Conservation (phyloP, 2,113 vertebrate species). For the Channa argus region DNA sequence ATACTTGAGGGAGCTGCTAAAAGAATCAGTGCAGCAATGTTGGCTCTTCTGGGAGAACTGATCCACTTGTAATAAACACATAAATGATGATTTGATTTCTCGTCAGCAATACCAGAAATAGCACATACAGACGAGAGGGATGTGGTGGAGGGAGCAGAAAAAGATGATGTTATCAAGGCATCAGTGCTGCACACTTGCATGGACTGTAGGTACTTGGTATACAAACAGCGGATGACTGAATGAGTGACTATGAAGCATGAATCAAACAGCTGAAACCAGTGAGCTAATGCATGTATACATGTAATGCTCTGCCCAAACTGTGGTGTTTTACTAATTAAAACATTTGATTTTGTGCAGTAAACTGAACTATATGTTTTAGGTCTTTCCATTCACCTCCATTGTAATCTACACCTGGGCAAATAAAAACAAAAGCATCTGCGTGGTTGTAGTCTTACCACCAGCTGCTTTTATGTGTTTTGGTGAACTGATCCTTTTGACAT, state of each 20-base stretch:
- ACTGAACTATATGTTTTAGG: too few species aligned
- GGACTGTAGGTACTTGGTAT: not conserved
- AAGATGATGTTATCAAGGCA: not conserved
- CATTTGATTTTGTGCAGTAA: too few species aligned
- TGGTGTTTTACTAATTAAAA: too few species aligned
- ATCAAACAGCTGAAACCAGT: conserved; percentile 6
- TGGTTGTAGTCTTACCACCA: too few species aligned
- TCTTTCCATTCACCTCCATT: too few species aligned
- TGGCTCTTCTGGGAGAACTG: not conserved
- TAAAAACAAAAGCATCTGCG: too few species aligned
- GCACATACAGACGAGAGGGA: not conserved
- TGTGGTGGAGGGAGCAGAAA: not conserved
- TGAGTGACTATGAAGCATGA: not conserved
- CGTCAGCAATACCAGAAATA: not conserved
- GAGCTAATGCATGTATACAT: not conserved
- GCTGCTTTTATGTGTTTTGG: conserved; percentile 6
- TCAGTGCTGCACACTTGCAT: not conserved
- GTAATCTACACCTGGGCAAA: too few species aligned
- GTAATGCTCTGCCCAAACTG: not conserved
- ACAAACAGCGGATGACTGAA: conserved; percentile 1
- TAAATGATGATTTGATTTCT: not conserved
- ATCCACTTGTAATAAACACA: conserved; percentile 6
- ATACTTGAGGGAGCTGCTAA: not conserved
- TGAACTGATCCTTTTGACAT: conserved; percentile 35
- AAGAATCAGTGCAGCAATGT: not conserved